These are phyloP conservation scores for Empis stercorea DNA, from an alignment of 2,888 invertebrate species.

Conservation along the genomic window DNA sequence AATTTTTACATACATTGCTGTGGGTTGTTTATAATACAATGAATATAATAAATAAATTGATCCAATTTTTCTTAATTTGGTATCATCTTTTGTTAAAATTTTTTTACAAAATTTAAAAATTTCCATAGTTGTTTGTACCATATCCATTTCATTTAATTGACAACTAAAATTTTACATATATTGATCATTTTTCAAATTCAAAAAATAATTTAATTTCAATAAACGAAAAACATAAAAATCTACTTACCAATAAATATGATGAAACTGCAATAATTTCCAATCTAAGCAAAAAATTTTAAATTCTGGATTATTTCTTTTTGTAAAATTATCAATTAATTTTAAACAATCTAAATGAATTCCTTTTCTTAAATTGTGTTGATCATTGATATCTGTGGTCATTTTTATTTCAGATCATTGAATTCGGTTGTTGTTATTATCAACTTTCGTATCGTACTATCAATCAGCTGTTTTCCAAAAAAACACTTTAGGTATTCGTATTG, in stretches of 20 bases:
- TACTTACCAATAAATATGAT: slow-evolving; percentile 9
- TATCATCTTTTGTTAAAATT: slow-evolving; percentile 2
- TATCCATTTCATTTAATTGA: slow-evolving; percentile 4
- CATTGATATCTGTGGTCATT: background rate
- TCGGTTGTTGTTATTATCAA: too few species aligned
- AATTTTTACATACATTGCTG: slow-evolving; percentile 11
- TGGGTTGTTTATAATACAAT: slow-evolving; percentile 14
- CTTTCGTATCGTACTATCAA: too few species aligned
- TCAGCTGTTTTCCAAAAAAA: too few species aligned
- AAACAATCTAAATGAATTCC: slow-evolving; percentile 3
- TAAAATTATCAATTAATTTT: slow-evolving; percentile 2
- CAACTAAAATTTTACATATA: slow-evolving; percentile 8
- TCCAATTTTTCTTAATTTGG: slow-evolving; percentile 6
- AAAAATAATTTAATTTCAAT: too few species aligned
- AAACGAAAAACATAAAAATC: background rate
- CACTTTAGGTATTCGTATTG: too few species aligned
- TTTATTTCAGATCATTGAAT: background rate
- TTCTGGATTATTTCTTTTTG: background rate
- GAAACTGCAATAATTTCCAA: slow-evolving; percentile 7
- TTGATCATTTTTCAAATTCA: too few species aligned
- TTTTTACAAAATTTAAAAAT: slow-evolving; percentile 3
- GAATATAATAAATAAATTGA: slow-evolving; percentile 12
- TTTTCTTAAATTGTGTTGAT: background rate
- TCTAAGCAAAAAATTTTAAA: slow-evolving; percentile 7
- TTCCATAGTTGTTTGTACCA: slow-evolving; percentile 8